A percentile compares a stretch with the other conserved stretches of the same genome.
Evolutionary conservation across 1,140 invertebrate species (phyloP).

Genomic region (Tenebrio molitor): DNA sequence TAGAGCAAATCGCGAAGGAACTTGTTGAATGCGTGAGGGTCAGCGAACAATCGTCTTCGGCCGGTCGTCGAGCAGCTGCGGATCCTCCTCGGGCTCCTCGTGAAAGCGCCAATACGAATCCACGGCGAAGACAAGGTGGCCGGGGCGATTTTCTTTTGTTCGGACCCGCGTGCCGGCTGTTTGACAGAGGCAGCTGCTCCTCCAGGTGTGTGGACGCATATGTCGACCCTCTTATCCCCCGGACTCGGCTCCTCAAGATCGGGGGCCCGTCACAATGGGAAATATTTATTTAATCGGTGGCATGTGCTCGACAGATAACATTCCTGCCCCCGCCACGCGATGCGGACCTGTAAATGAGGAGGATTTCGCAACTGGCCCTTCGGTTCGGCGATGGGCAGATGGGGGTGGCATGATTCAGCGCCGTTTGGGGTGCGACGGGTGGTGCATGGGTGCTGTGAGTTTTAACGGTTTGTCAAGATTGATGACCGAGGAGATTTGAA

Average conservation of each 20-base stretch:
- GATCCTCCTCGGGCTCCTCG: conserved; percentile 24
- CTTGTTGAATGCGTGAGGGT: conserved; percentile 34
- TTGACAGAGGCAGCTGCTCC: conserved; percentile 31
- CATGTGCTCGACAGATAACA: conserved; percentile 30
- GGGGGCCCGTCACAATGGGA: conserved; percentile 11
- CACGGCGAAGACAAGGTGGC: conserved; percentile 31
- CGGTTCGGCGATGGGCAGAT: no score
- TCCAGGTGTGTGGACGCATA: conserved; percentile 37
- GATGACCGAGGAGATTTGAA: no score
- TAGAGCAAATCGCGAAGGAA: conserved; percentile 30
- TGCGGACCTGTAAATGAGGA: not conserved
- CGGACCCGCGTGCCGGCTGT: conserved; percentile 37
- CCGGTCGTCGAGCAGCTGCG: conserved; percentile 34
- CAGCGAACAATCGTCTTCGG: conserved; percentile 37
- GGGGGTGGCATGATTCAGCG: no score
- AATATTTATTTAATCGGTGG: conserved; percentile 36
- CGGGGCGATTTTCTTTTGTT: conserved; percentile 38
- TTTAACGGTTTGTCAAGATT: no score
- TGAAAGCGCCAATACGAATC: conserved; percentile 38
- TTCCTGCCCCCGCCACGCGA: conserved; percentile 5
- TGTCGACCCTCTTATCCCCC: conserved; percentile 31
- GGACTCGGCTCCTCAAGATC: conserved; percentile 22
- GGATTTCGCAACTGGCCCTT: no score
- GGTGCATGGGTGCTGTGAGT: no score
- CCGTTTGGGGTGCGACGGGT: no score